Evolutionary conservation across 2,797 vertebrate genomes (phyloP), one percentile per base, ranked within the genome.

Genomic region (Microctenopoma stevenorrisi): DNA sequence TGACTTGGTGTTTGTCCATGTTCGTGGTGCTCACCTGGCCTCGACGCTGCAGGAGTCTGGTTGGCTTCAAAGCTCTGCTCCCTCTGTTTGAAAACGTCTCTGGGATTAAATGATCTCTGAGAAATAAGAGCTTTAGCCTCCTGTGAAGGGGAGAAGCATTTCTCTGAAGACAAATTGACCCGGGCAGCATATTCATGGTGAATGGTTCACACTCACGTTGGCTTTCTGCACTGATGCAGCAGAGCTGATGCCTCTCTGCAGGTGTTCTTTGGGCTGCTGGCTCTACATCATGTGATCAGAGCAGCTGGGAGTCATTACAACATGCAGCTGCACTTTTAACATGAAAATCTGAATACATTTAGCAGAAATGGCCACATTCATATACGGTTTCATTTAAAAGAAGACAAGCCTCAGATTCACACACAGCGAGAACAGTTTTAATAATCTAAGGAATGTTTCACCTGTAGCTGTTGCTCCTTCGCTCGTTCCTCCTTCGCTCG

Each of bases 61-160:
- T 65, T 81, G 6, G 42, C 72, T 0, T 94, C 85, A 22, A 82
- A 63, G 0, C 89, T 91, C 74, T 86, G 92, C 86, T 97, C 95
- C 85, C 76, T 93, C 75, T 96, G 93, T 74, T 81, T 92, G 89
- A 98, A 98, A 40, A 97, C 82, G 42, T 98, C 96, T 2, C 95
- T 93, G 4, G 96, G 95, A 68, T 97, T 96, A 55, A 93, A 70
- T 0, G 92, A 75, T 16, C 94, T 91, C 88, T 95, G 95, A 0
- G 94, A 90, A 64, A 94, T 92, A 62, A 94, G 53, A 0, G 87
- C 86, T 0, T 93, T 90, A 0, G 94, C 94, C 75, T 96, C 95
- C 96, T 97, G 82, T 11, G 43, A 35, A 55, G 3, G 56, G 65
- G 51, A 55, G 12, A 4, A 0, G 66, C 4, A n/a, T 18, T 30